A percentile compares a stretch with the other conserved stretches of the same genome.
Conservation (phyloP, 1,140 invertebrate genomes). For the Chlorops oryzae region DNA sequence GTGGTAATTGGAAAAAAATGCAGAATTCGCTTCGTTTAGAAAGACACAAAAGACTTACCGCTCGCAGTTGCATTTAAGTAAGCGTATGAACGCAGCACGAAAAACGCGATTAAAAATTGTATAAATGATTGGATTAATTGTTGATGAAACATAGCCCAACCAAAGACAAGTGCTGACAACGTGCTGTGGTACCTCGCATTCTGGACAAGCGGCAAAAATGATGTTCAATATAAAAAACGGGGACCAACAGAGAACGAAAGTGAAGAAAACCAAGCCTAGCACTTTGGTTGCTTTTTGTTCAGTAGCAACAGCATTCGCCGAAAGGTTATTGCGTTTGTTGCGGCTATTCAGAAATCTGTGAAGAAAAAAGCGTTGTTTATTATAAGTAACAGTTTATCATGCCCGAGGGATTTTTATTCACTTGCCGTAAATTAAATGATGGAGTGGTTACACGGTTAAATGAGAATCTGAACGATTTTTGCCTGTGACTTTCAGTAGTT, state of each 20-base stretch:
- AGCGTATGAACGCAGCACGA: conserved; percentile 72
- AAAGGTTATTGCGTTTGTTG: conserved; percentile 58
- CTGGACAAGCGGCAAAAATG: conserved; percentile 67
- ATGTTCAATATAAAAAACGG: conserved; percentile 86
- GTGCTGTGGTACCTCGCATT: conserved; percentile 60
- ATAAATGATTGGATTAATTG: conserved; percentile 80
- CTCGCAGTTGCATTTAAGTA: conserved; percentile 68
- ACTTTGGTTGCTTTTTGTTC: conserved; percentile 80
- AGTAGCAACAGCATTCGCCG: conserved; percentile 71
- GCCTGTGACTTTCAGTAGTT: too few species aligned
- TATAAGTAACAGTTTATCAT: background rate
- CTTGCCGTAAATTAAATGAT: conserved; percentile 57
- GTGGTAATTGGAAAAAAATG: too few species aligned
- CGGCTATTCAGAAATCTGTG: conserved; percentile 61
- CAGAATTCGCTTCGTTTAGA: too few species aligned
- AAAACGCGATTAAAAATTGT: conserved; percentile 86
- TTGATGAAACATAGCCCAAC: conserved; percentile 84
- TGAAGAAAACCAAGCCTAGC: conserved; percentile 81
- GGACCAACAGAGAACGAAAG: conserved; percentile 84
- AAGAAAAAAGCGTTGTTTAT: background rate
- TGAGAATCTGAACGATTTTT: conserved; percentile 61
- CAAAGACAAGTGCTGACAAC: conserved; percentile 70
- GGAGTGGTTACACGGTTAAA: conserved; percentile 58
- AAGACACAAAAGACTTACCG: conserved; percentile 51
- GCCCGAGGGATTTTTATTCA: conserved; percentile 8